Evolutionary conservation across 2,797 vertebrate genomes (phyloP).

Genomic region (Brachyalestes nurse): DNA sequence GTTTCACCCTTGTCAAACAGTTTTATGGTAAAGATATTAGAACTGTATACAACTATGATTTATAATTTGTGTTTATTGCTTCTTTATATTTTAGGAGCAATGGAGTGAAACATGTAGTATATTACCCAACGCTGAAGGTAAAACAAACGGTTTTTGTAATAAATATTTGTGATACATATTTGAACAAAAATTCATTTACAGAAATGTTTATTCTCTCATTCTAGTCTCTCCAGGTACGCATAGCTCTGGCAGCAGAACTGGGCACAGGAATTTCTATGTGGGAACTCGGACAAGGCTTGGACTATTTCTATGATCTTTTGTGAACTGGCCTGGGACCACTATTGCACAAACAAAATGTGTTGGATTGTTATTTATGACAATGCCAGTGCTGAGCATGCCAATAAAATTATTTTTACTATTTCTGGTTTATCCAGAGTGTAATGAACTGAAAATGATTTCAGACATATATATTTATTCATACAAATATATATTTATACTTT

Average conservation of each 20-base stretch:
- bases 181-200: neutral
- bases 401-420: constrained; percentile 46
- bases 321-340: constrained; percentile 64
- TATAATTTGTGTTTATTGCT: neutral
- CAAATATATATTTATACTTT: neutral
- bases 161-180: constrained; percentile 1
- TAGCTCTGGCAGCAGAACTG: constrained; percentile 89
- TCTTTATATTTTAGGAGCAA: constrained; percentile 81
- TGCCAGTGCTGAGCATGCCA: constrained; percentile 19
- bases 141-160: constrained; percentile 12
- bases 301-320: constrained; percentile 98
- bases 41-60: neutral
- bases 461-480: neutral
- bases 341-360: constrained; percentile 12
- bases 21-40: neutral
- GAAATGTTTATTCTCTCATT: constrained; percentile 44
- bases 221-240: constrained; percentile 89
- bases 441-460: neutral
- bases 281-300: constrained; percentile 98
- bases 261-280: constrained; percentile 95
- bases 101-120: constrained; percentile 85
- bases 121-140: constrained; percentile 95
- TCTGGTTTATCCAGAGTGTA: neutral
- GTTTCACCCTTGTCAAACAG: neutral
- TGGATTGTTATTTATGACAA: constrained; percentile 38